phyloP scores from a whole-genome alignment of 2,113 vertebrate genomes.

The Scartelaos histophorus region DNA sequence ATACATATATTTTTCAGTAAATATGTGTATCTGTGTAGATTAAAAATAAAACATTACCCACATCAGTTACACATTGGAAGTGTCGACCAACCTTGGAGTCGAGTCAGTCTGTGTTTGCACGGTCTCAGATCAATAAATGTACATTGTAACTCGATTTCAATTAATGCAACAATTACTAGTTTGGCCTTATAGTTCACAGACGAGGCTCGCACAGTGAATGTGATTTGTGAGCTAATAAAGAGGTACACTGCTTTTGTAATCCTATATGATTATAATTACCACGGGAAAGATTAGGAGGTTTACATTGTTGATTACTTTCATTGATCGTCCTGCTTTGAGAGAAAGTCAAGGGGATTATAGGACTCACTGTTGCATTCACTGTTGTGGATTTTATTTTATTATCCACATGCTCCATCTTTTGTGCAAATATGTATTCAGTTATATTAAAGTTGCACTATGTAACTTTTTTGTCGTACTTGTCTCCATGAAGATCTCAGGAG shows the following conservation, averaged over 20 bases:
- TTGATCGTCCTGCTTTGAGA: background rate
- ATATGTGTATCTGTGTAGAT: background rate
- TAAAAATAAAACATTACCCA: background rate
- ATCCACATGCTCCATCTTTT: background rate
- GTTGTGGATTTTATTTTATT: background rate
- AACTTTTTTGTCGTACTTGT: too few relatives aligned
- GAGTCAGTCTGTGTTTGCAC: background rate
- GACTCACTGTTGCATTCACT: background rate
- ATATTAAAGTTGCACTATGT: background rate
- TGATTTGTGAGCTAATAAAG: constrained; percentile 1
- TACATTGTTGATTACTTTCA: background rate
- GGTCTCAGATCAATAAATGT: background rate
- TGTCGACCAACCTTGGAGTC: background rate
- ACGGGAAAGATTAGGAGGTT: constrained; percentile 1
- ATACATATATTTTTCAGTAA: too few relatives aligned
- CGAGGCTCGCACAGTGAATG: constrained; percentile 7
- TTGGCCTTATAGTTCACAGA: constrained; percentile 1
- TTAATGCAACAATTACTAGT: background rate
- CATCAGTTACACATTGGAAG: background rate
- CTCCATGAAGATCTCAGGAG: too few relatives aligned
- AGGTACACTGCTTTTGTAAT: constrained; percentile 7
- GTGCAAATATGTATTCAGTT: background rate
- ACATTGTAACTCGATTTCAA: background rate
- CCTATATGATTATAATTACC: constrained; percentile 3
- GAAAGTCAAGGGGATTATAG: constrained; percentile 8